Evolutionary conservation across 2,797 vertebrate species (phyloP).

Genomic region (Poeciliopsis presidionis): DNA sequence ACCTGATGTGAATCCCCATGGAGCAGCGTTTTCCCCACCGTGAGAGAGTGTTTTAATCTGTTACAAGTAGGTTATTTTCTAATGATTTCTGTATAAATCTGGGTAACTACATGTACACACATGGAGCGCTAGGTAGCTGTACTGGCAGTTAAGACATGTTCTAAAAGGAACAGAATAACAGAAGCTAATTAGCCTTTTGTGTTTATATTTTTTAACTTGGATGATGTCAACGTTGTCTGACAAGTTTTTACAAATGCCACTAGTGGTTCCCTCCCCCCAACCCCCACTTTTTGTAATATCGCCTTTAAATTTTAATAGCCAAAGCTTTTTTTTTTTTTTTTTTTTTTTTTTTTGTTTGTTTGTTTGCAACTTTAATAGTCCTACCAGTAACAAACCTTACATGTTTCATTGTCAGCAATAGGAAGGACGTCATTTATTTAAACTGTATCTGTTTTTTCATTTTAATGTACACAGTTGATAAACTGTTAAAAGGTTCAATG

Average conservation of each 20-base stretch:
- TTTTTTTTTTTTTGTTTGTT: conserved; percentile 9
- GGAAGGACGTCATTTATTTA: conserved; percentile 67
- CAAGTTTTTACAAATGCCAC: conserved; percentile 57
- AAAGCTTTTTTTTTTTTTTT: conserved; percentile 50
- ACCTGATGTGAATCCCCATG: conserved; percentile 18
- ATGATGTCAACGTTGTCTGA: conserved; percentile 45
- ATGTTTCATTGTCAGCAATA: conserved; percentile 56
- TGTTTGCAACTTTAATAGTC: conserved; percentile 38
- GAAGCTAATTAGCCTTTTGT: conserved; percentile 44
- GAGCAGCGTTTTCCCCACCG: conserved; percentile 37
- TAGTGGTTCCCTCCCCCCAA: conserved; percentile 1
- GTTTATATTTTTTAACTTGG: conserved; percentile 53
- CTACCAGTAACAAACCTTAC: conserved; percentile 55
- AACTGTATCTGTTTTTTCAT: conserved; percentile 63
- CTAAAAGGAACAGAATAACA: conserved; percentile 38
- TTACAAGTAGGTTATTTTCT: conserved; percentile 60
- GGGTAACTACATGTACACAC: conserved; percentile 12
- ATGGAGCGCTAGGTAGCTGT: conserved; percentile 13
- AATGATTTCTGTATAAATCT: conserved; percentile 48
- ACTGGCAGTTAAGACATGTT: conserved; percentile 16
- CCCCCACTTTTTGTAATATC: conserved; percentile 45
- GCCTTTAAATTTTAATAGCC: conserved; percentile 60
- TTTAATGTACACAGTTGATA: conserved; percentile 52
- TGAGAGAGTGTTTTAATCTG: conserved; percentile 59
- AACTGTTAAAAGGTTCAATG: conserved; percentile 68